Base-by-base conservation (phyloP, 2,888 invertebrate species). In the Tinea pellionella region DNA sequence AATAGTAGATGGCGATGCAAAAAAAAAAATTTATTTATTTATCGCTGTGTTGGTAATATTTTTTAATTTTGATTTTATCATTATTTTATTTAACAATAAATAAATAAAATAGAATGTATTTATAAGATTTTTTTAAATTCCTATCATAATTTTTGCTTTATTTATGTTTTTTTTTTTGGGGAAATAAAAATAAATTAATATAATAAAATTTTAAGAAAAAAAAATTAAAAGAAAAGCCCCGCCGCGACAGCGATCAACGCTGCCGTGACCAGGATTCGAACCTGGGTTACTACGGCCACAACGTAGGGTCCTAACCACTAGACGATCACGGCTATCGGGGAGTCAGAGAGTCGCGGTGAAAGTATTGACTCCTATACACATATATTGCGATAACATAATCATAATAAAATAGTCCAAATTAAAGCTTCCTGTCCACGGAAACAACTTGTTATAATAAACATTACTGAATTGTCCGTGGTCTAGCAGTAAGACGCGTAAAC, bases 211-310 rank as follows among this genome's bases (percentile, higher is more conserved):
- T n/a, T n/a, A 56, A 43, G 8, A 37, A 18, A 62, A 63, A 64
- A 62, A 62, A 37, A 11, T 58, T 2, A 69, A 75, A 74, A 71
- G 60, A 0, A 12, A 62, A 8, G 30, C 78, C 76, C 76, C 80
- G 71, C 82, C 82, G 71, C 74, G 80, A 80, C 81, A 82, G 80
- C 79, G 79, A 61, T 41, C 2, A 2, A 64, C 80, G 73, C 74
- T 88, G 89, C 88, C 89, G 89, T 90, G 90, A 90, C 90, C 89
- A 90, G 90, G 89, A 89, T 89, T 88, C 89, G 89, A 77, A 78
- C 80, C 67, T 85, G 87, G 88, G 89, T 89, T 89, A 86, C 86
- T 85, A 86, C 88, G 88, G 89, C 89, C 88, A 89, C 88, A 88
- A 89, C 89, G 89, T 87, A 85, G 86, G 80, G 88, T 89, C 86